Evolutionary conservation across 2,888 invertebrate genomes (phyloP), one percentile per base, ranked within the genome.

Genomic region (Pedicia rivosa): DNA sequence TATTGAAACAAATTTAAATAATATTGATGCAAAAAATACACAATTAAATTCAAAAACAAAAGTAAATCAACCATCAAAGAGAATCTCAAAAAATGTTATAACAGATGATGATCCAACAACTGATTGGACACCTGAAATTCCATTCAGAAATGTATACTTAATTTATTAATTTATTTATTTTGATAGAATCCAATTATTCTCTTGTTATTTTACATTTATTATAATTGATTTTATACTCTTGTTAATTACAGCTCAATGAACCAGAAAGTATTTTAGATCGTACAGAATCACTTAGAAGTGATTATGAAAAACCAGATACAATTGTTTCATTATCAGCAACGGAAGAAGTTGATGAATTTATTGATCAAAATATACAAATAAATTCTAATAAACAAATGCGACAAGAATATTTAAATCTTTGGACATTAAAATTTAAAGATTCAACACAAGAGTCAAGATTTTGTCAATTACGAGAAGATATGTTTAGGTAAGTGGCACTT

Each of bases 41-140:
- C 17, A 32, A 20, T 6, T 20, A 6, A 6, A 5, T 20, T 5
- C 6, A 6, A 20, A 20, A 20, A 20, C 20, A 20, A 20, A 20
- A 6, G 5, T 8, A 20, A 20, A 6, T 6, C 5, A 20, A 20
- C 8, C 8, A 12, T n/a, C 3, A 27, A 64, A 14, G 47, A 47
- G 61, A 10, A 6, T 12, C 12, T 57, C 64, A 3, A 70, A 66
- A 48, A 65, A 67, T 8, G 42, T 52, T 47, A 68, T 70, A 38
- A 67, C 73, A 2, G 84, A 86, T 17, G 86, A 86, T 27, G 84
- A 84, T 48, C 72, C 73, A 39, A 76, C 76, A 1, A 74, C 78
- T 0, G 84, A 86, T 49, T 90, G 88, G 87, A 86, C 76, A 15
- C 87, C 90, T 0, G 90, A 90, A 64, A 84, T 88, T 57, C 90